Conservation (phyloP, 1,140 invertebrate species). For the Drosophila rhopaloa region DNA sequence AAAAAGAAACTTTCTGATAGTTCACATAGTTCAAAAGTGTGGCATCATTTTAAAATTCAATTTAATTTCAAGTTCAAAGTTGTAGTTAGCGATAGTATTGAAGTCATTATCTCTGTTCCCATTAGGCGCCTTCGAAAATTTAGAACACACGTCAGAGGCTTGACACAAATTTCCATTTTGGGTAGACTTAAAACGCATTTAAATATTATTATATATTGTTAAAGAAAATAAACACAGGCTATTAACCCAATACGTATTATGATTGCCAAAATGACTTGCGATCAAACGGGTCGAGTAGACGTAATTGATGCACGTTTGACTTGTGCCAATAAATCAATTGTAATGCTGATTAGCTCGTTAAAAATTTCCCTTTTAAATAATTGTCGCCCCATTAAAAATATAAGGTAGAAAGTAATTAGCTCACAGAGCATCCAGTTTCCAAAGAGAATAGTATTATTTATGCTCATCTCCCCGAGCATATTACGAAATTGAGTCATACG, state of each 20-base stretch:
- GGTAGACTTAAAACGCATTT: conserved; percentile 14
- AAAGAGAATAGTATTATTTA: conserved; percentile 10
- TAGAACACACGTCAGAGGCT: conserved; percentile 7
- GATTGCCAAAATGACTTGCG: conserved; percentile 30
- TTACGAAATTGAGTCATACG: conserved; percentile 17
- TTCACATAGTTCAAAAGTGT: conserved; percentile 46
- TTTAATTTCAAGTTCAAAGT: conserved; percentile 53
- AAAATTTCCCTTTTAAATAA: conserved; percentile 32
- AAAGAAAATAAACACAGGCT: conserved; percentile 8
- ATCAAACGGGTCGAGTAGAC: conserved; percentile 29
- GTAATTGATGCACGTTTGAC: conserved; percentile 44
- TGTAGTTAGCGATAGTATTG: conserved; percentile 14
- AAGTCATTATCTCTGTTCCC: conserved; percentile 41
- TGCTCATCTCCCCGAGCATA: conserved; percentile 8
- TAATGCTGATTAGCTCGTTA: conserved; percentile 45
- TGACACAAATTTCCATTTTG: background rate
- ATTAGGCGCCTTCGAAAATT: conserved; percentile 12
- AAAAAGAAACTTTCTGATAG: background rate
- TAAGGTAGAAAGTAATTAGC: conserved; percentile 16
- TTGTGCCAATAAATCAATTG: conserved; percentile 63
- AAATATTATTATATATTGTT: background rate
- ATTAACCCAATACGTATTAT: conserved; percentile 47
- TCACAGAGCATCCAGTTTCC: conserved; percentile 1
- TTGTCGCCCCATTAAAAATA: conserved; percentile 5
- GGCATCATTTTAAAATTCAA: conserved; percentile 19